Conservation (phyloP, 2,888 invertebrate genomes). For the Candidula unifasciata region DNA sequence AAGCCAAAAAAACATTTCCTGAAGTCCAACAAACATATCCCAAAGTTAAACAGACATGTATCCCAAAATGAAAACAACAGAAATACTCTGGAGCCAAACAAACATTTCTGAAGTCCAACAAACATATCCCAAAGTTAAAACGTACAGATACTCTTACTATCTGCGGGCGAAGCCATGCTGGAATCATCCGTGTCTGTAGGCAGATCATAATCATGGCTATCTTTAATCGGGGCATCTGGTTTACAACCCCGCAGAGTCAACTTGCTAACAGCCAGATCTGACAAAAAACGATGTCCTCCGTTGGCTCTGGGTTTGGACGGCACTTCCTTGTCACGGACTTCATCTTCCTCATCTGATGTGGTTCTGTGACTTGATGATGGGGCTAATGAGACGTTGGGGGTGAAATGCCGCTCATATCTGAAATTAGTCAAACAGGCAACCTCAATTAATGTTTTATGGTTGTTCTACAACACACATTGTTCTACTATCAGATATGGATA, state of each 20-base stretch:
- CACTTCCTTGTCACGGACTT: constrained; percentile 54
- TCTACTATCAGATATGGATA: too few species aligned
- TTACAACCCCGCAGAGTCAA: neutral
- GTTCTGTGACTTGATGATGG: constrained; percentile 79
- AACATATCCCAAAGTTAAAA: too few species aligned
- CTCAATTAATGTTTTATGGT: neutral
- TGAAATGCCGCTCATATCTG: constrained; percentile 89
- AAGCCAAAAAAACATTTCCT: too few species aligned
- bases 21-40: too few species aligned
- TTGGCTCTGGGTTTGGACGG: neutral
- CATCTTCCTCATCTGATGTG: constrained; percentile 67
- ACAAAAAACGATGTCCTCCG: neutral
- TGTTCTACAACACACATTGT: neutral
- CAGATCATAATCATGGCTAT: constrained; percentile 82
- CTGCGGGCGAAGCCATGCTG: constrained; percentile 63
- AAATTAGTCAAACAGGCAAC: neutral
- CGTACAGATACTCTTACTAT: constrained; percentile 60
- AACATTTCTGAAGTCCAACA: neutral
- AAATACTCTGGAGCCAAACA: too few species aligned
- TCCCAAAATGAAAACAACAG: too few species aligned
- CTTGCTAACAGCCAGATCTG: neutral
- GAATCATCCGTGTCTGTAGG: constrained; percentile 86
- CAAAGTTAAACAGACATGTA: too few species aligned
- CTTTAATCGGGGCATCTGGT: neutral
- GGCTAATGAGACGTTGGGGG: constrained; percentile 93